Evolutionary conservation across 2,113 vertebrate species (phyloP).

Genomic region (Mugil cephalus): DNA sequence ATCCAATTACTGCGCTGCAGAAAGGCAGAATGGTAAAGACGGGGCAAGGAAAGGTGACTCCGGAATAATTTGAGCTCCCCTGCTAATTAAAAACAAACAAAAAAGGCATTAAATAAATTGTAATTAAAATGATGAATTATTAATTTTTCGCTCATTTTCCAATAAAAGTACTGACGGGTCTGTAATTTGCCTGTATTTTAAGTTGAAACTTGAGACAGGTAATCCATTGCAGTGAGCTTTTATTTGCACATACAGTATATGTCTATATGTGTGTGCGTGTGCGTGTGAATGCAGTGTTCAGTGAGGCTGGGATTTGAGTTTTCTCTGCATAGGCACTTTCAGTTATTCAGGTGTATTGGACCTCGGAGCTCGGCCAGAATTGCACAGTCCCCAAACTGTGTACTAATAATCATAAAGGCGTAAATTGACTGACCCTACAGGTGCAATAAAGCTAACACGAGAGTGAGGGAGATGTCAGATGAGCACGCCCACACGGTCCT

Average conservation of each 20-base stretch:
- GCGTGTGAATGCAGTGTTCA: no score
- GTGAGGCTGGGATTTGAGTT: no score
- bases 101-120: slow-evolving; percentile 6
- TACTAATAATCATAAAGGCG: slow-evolving; percentile 68
- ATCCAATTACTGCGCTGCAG: slow-evolving; percentile 14
- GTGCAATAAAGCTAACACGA: slow-evolving; percentile 60
- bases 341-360: slow-evolving; percentile 18
- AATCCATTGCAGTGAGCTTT: no score
- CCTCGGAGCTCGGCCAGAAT: slow-evolving; percentile 36
- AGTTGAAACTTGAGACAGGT: no score
- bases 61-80: slow-evolving; percentile 27
- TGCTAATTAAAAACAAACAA: slow-evolving; percentile 36
- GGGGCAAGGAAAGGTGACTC: slow-evolving; percentile 22
- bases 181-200: background rate
- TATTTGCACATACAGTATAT: background rate
- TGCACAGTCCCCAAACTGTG: slow-evolving; percentile 40
- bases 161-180: background rate
- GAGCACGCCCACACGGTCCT: slow-evolving; percentile 70
- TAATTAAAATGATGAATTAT: slow-evolving; percentile 8
- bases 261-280: no score
- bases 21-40: slow-evolving; percentile 10
- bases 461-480: slow-evolving; percentile 62
- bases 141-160: background rate
- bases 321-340: background rate
- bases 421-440: slow-evolving; percentile 69